Evolutionary conservation across 2,797 vertebrate species (phyloP), one percentile per base, ranked within the genome.

Genomic region (Falco peregrinus): DNA sequence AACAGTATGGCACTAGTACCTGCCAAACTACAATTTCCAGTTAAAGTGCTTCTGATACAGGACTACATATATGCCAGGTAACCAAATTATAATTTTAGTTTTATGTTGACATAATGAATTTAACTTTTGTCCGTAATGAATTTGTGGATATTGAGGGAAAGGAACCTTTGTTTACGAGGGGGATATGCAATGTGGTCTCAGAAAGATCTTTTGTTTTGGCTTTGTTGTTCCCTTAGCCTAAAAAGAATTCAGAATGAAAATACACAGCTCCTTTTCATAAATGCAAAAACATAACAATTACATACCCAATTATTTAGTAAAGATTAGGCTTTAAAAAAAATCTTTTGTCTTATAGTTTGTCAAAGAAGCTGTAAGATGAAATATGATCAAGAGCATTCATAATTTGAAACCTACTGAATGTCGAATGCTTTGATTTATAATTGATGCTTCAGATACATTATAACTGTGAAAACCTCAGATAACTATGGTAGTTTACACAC

Each of bases 281-380:
- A 95, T 89, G 87, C 50, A 90, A 93, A 97, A 97, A 89, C 89
- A 96, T 89, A 96, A 95, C 94, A 97, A 97, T 97, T 97, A 96
- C 94, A 97, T 92, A 97, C 96, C 91, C 94, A 96, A 97, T 97
- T 96, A 97, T 91, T 97, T 97, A 96, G 89, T 96, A 98, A 97
- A 96, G 90, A 96, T 83, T 95, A 97, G 68, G 53, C 75, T 97
- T 96, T 76, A 51, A 96, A 96, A 96, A 97, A 96, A 74, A 96
- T 80, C 89, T 93, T 97, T 95, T 96, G 95, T 96, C 90, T 96
- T 96, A 85, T 92, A 94, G 95, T 97, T 96, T 96, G 95, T 97
- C 91, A 98, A 94, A 96, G 90, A 53, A 94, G 77, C 93, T 96
- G 89, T 95, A 95, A 96, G 93, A 96, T 94, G 95, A 97, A 96